Percentiles rank a stretch among this genome's conserved stretches.
Conservation (phyloP, 2,797 vertebrate species). For the Rhabdomys pumilio region DNA sequence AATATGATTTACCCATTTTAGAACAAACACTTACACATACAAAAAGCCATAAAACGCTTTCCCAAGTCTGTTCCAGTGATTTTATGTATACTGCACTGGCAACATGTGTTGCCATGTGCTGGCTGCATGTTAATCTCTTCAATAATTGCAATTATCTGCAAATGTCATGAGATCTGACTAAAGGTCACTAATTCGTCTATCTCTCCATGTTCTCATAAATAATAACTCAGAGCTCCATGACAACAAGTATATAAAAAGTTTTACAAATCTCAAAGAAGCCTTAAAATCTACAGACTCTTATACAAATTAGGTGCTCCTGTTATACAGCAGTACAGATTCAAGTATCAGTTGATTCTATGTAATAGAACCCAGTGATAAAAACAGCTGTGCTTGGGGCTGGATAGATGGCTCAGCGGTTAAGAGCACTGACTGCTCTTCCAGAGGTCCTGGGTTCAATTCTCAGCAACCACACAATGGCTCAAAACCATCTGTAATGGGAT, state of each 20-base stretch:
- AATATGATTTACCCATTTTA: background rate
- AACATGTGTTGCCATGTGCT: background rate
- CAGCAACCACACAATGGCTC: background rate
- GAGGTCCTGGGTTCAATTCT: background rate
- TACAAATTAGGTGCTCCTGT: slow-evolving; percentile 20
- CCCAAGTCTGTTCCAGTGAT: background rate
- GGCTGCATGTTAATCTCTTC: slow-evolving; percentile 49
- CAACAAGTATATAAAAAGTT: slow-evolving; percentile 48
- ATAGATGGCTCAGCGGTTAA: background rate
- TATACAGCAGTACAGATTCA: background rate
- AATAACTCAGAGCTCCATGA: slow-evolving; percentile 74
- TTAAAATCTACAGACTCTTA: slow-evolving; percentile 42
- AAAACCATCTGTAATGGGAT: background rate
- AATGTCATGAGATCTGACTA: slow-evolving; percentile 65
- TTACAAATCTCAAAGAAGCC: slow-evolving; percentile 31
- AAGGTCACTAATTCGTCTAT: slow-evolving; percentile 70
- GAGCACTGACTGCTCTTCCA: background rate
- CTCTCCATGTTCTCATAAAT: slow-evolving; percentile 72
- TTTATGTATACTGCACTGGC: background rate
- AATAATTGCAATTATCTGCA: slow-evolving; percentile 57
- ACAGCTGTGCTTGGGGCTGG: background rate
- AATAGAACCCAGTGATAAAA: background rate
- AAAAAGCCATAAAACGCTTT: background rate
- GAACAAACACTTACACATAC: background rate
- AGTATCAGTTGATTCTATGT: background rate